Evolutionary conservation across 1,140 invertebrate genomes (phyloP), one percentile per base, ranked within the genome.

Genomic region (Acromyrmex echinatior): DNA sequence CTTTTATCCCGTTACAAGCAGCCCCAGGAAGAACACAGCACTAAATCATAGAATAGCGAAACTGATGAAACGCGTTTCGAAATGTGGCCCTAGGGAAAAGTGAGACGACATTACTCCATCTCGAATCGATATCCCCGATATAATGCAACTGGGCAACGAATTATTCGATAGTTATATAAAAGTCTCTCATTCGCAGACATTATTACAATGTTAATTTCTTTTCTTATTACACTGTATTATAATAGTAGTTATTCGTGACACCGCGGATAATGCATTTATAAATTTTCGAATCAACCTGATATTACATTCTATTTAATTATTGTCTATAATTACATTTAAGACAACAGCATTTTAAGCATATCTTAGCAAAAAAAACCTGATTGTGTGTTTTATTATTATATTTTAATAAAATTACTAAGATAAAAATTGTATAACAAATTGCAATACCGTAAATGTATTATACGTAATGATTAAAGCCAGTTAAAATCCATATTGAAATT

Each of bases 1-100:
- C 78, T 28, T 84, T 78, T 79, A 58, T 70, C 16, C 56, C 56
- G 58, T 39, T 80, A 66, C 77, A 56, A 77, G 45, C 60, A 84
- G 56, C 77, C 84, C 81, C 28, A n/a, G 16, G 21, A 85, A 89
- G 77, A 86, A 79, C 56, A 58, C 14, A 58, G 21, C 70, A 74
- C 60, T 91, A 91, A 91, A 87, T 89, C 87, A 91, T 91, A 82
- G 77, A 88, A 91, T 53, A 53, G 76, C 62, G 70, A 85, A 73
- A 49, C 86, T 86, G 90, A 91, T 91, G 90, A 91, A 91, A 91
- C 77, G 76, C 86, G 91, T 86, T 91, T 60, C 80, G 78, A 87
- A 91, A 91, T 91, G 90, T 60, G 58, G 85, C 90, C 77, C 90
- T n/a, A 2, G 90, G 71, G 90, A 91, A 28, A 78, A 78, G 39